Evolutionary conservation across 1,140 invertebrate species (phyloP).

Genomic region (Papilio polytes): DNA sequence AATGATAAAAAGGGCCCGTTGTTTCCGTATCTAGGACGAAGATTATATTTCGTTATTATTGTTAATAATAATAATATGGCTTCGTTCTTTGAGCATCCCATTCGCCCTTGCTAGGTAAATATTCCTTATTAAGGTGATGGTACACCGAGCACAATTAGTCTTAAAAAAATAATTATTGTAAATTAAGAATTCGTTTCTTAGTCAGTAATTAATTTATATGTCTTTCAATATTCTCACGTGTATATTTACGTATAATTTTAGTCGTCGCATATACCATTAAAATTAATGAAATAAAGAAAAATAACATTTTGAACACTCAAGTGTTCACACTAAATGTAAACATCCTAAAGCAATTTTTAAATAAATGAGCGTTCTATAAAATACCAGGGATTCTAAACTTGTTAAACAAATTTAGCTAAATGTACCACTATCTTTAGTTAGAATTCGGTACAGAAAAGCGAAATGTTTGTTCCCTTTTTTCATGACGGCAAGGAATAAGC

Average conservation of each 20-base stretch:
- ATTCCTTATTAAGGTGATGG: conserved; percentile 14
- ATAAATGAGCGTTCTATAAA: neutral
- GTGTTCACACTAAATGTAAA: too few species aligned
- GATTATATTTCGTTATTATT: conserved; percentile 41
- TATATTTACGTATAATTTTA: too few species aligned
- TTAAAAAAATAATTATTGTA: too few species aligned
- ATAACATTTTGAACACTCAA: too few species aligned
- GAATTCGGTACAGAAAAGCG: conserved; percentile 19
- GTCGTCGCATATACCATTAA: too few species aligned
- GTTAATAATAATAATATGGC: too few species aligned
- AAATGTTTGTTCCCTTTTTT: conserved; percentile 38
- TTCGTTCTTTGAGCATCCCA: conserved; percentile 28
- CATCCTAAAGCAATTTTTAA: neutral
- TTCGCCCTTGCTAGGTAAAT: conserved; percentile 27
- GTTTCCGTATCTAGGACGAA: conserved; percentile 35
- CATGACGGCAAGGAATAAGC: conserved; percentile 36
- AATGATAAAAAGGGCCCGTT: conserved; percentile 31
- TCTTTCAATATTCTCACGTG: too few species aligned
- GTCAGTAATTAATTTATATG: too few species aligned
- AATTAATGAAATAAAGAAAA: too few species aligned
- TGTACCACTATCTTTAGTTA: conserved; percentile 23
- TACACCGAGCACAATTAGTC: neutral
- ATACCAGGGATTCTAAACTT: neutral
- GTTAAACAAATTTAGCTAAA: neutral
- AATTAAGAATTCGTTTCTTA: too few species aligned